Evolutionary conservation across 2,888 invertebrate species (phyloP), one percentile per base, ranked within the genome.

Genomic region (Tipula unca): DNA sequence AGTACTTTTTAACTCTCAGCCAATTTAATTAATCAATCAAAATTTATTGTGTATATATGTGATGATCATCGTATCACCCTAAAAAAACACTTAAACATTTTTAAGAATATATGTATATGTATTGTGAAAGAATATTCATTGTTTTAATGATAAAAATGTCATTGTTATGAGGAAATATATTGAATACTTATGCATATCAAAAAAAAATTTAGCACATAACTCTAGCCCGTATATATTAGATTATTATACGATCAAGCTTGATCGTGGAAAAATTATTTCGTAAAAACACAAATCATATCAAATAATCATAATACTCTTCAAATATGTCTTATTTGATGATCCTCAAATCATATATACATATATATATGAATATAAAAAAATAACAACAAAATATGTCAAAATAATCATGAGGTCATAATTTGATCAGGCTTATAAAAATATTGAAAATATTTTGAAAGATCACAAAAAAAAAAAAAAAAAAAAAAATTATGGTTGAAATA

Each of bases 381-480:
- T 3, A 32, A 32, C 32, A 32, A 32, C 32, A 32, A 48, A 48
- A 48, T 48, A 48, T 69, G 69, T 69, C 69, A 69, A 69, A 69
- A 69, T 69, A 69, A 69, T 69, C 69, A 69, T 69, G 69, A 69
- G 69, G 69, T 69, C 69, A 69, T 69, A 69, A 69, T 69, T 69
- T 69, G 69, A 69, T 69, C 69, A 69, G 69, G 69, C 69, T 69
- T 69, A 69, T 69, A 69, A 69, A 69, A 69, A 69, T 69, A 69
- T 69, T 69, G 69, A 69, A 69, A 69, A 69, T 69, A 69, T 69
- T 69, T 69, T 69, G 69, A 69, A 69, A 69, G 69, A 69, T 69
- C 69, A 69, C 69, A 69, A 69, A 69, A 69, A 69, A 69, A 69
- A 25, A 69, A 69, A 69, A 69, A 69, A 69, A 69, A 25, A 69